Percentiles rank a stretch among this genome's conserved stretches.
Conservation (phyloP, 2,888 invertebrate genomes). For the Muscina levida region DNA sequence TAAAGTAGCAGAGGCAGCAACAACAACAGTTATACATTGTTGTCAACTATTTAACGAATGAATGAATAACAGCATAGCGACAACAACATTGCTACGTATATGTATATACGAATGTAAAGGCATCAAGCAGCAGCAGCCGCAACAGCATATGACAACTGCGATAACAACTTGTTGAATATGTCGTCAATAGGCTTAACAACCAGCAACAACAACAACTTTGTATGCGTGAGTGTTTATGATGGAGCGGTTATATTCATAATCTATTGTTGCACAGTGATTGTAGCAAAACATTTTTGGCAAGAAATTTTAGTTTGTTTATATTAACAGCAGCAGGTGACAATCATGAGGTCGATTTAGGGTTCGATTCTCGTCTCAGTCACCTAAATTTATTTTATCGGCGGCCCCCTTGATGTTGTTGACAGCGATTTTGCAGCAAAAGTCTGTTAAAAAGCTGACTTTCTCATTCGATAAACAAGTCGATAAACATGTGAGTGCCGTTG, state of each 20-base stretch:
- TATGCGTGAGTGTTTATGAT: constrained; percentile 26
- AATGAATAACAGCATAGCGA: constrained; percentile 40
- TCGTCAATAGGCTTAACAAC: constrained; percentile 48
- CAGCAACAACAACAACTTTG: constrained; percentile 51
- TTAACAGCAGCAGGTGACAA: no score
- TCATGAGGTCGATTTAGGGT: no score
- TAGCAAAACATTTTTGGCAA: no score
- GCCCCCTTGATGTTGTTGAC: no score
- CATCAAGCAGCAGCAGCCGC: constrained; percentile 44
- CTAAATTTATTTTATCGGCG: no score
- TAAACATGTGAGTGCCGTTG: no score
- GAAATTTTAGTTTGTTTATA: no score
- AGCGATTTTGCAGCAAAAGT: no score
- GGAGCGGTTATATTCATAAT: background rate
- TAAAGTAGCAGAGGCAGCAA: constrained; percentile 13
- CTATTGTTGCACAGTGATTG: background rate
- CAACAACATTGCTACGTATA: constrained; percentile 48
- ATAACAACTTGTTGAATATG: constrained; percentile 70
- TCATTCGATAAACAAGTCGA: no score
- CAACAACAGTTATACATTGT: constrained; percentile 45
- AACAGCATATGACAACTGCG: constrained; percentile 57
- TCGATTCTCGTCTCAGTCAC: no score
- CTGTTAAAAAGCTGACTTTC: no score
- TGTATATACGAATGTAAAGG: no score
- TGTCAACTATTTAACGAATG: constrained; percentile 67